phyloP scores from a whole-genome alignment of 2,113 vertebrate genomes.

The Lophura nycthemera region DNA sequence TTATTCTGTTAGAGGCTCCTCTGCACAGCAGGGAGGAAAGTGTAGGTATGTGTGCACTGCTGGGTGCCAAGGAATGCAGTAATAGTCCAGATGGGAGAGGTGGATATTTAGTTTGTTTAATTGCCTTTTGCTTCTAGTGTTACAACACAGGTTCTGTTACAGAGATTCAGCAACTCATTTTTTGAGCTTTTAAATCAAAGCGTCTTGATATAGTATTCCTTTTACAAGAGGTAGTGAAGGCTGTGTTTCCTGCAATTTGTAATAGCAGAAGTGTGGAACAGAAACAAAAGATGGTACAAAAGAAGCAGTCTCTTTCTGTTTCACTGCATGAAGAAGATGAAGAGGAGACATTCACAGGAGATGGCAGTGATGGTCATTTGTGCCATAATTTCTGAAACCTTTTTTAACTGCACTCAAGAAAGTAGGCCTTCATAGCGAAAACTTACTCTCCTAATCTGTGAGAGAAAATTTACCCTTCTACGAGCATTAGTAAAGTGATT shows the following conservation, averaged over 20 bases:
- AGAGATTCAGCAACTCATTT: neutral
- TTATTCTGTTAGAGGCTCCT: neutral
- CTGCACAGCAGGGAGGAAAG: neutral
- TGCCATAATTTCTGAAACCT: neutral
- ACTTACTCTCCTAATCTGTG: neutral
- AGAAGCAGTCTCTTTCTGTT: neutral
- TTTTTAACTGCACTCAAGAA: neutral
- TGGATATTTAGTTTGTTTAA: neutral
- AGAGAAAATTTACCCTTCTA: neutral
- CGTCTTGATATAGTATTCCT: neutral
- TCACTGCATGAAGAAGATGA: neutral
- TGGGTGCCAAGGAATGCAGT: neutral
- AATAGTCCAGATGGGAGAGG: neutral
- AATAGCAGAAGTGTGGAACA: neutral
- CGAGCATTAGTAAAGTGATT: fast-evolving
- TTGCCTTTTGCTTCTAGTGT: neutral
- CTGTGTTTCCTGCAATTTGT: neutral
- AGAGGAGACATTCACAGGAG: neutral
- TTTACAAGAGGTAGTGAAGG: neutral
- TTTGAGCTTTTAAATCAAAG: neutral
- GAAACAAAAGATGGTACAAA: neutral
- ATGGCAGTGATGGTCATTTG: neutral
- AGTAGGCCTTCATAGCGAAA: neutral
- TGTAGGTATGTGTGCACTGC: neutral
- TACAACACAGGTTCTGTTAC: neutral